Evolutionary conservation across 92 coral and sea anemone genomes (phyloP).

Genomic region (Montipora capitata): DNA sequence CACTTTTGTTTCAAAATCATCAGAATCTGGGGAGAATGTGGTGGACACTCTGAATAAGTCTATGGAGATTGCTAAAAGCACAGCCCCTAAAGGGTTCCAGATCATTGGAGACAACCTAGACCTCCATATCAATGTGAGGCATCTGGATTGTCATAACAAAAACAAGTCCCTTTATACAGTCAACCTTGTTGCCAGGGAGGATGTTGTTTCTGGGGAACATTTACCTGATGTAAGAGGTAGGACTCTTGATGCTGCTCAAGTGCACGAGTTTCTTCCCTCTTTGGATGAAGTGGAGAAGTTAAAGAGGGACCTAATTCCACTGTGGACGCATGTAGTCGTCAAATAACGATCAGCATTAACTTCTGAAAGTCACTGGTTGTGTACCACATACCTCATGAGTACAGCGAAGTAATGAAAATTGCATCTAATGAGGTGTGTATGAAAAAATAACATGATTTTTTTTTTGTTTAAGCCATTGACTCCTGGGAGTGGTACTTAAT

Average conservation of each 20-base stretch:
- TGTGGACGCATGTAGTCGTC: conserved; percentile 30
- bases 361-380: conserved; percentile 9
- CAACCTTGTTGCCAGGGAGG: conserved; percentile 62
- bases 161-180: conserved; percentile 69
- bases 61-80: background rate
- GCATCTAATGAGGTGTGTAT: conserved; percentile 25
- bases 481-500: too few relatives aligned
- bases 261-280: conserved; percentile 54
- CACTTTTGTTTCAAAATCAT: background rate
- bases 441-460: too few relatives aligned
- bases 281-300: conserved; percentile 24
- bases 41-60: conserved; percentile 9
- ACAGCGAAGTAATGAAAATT: conserved; percentile 20
- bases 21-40: conserved; percentile 20
- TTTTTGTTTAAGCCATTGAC: too few relatives aligned
- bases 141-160: conserved; percentile 40
- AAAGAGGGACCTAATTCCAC: conserved; percentile 25
- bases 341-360: conserved; percentile 15
- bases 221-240: conserved; percentile 23
- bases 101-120: conserved; percentile 70
- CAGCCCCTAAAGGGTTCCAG: conserved; percentile 52
- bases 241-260: conserved; percentile 27
- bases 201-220: conserved; percentile 39
- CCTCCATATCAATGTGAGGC: conserved; percentile 63
- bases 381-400: conserved; percentile 45